Percentiles rank a stretch among this genome's conserved stretches.
Conservation (phyloP, 2,888 invertebrate species). For the Chrysomela aeneicollis region DNA sequence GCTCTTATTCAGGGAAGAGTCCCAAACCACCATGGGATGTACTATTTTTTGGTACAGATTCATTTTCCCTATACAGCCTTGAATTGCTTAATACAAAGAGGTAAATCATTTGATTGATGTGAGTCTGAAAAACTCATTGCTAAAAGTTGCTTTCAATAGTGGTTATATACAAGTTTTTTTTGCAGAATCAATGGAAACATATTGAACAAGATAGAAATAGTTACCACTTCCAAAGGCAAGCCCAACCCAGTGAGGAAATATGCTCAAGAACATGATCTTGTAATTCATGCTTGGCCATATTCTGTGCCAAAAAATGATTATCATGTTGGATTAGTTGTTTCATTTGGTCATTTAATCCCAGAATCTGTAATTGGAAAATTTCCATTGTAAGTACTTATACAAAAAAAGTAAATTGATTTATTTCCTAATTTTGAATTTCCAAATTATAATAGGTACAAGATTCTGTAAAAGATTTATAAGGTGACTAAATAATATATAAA, state of each 20-base stretch:
- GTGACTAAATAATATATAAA: no score
- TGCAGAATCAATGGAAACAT: slow-evolving; percentile 65
- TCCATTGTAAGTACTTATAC: slow-evolving; percentile 83
- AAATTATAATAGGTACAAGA: no score
- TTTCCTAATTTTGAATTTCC: no score
- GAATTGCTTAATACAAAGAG: slow-evolving; percentile 71
- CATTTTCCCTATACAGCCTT: slow-evolving; percentile 80
- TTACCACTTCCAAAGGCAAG: slow-evolving; percentile 71
- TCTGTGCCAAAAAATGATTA: slow-evolving; percentile 64
- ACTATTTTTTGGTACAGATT: slow-evolving; percentile 89
- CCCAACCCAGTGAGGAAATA: slow-evolving; percentile 73
- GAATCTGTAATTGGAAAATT: slow-evolving; percentile 76
- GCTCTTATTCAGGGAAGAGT: slow-evolving; percentile 8
- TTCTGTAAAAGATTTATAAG: no score
- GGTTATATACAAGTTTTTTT: slow-evolving; percentile 25
- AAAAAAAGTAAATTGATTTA: no score
- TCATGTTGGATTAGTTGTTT: slow-evolving; percentile 90
- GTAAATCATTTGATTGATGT: slow-evolving; percentile 63
- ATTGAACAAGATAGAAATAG: slow-evolving; percentile 71
- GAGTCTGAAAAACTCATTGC: no score
- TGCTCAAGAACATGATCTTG: slow-evolving; percentile 69
- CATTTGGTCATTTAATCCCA: slow-evolving; percentile 93
- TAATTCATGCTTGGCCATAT: slow-evolving; percentile 61
- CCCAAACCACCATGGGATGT: slow-evolving; percentile 64
- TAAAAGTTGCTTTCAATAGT: no score